Evolutionary conservation across 2,888 invertebrate genomes (phyloP), one percentile per base, ranked within the genome.

Genomic region (Slavum lentiscoides): DNA sequence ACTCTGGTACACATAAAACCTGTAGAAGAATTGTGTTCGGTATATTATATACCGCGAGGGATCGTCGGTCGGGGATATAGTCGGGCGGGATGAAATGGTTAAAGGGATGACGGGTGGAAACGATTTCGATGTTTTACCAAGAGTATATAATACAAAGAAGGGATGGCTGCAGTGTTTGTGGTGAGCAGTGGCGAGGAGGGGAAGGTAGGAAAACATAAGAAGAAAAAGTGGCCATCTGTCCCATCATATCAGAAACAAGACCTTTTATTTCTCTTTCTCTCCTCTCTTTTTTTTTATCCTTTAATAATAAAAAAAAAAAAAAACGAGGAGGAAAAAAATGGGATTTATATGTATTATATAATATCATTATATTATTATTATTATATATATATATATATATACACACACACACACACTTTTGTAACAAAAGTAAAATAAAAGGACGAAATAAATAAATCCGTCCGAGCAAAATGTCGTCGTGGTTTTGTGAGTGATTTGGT

Each of bases 371-470:
- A 13, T 49, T 49, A 49, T 43, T 43, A 43, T 43, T 43, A 43
- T 43, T 43, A 43, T 43, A 5, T 2, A 5, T 49, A 49, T 49
- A 39, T 39, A 39, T 43, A 43, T 43, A 43, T 9, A 43, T 7
- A 9, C 3, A 15, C 11, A n/a, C 0, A 15, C 7, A 53, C 13
- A 49, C n/a, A 30, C n/a, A 53, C 62, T 74, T 74, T 74, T 74
- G 55, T 55, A 64, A 74, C n/a, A 64, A 37, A 64, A 64, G 62
- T 39, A 72, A 59, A 58, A 43, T 13, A 49, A 67, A 53, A 53
- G 37, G 55, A 75, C 67, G 58, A 75, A 75, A 75, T 67, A 75
- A 75, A 75, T 75, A 75, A 75, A 75, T 58, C 66, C 58, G 67
- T 67, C 30, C 23, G 75, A 43, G 67, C 67, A 58, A 58, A 43